Conservation (phyloP, 2,797 vertebrate genomes). For the Typhlichthys subterraneus region DNA sequence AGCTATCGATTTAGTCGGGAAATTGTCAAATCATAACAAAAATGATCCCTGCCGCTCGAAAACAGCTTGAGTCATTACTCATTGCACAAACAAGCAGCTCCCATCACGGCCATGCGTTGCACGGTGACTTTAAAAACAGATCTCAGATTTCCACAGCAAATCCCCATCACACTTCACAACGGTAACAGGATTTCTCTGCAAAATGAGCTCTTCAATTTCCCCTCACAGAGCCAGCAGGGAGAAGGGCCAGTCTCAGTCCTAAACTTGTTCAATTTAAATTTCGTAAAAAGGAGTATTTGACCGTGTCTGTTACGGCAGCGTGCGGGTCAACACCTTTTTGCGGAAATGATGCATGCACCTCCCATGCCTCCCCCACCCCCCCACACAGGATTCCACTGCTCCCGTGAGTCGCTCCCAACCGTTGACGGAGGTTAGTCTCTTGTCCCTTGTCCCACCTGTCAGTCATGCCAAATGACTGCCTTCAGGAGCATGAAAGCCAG, state of each 20-base stretch:
- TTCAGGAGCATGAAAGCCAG: slow-evolving; percentile 61
- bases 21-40: slow-evolving; percentile 51
- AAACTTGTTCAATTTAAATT: slow-evolving; percentile 61
- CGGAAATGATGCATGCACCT: slow-evolving; percentile 53
- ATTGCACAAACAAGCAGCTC: slow-evolving; percentile 55
- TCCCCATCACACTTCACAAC: slow-evolving; percentile 26
- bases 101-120: slow-evolving; percentile 24
- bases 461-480: slow-evolving; percentile 59
- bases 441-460: slow-evolving; percentile 57
- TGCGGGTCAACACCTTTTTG: slow-evolving; percentile 60
- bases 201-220: slow-evolving; percentile 59
- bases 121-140: slow-evolving; percentile 40
- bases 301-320: slow-evolving; percentile 48
- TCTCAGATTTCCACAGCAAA: slow-evolving; percentile 38
- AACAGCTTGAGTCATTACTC: slow-evolving; percentile 51
- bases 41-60: slow-evolving; percentile 44
- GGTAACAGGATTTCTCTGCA: slow-evolving; percentile 57
- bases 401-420: slow-evolving; percentile 54
- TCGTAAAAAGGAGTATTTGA: slow-evolving; percentile 51
- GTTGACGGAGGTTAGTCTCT: slow-evolving; percentile 59
- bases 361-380: neutral
- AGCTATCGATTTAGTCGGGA: slow-evolving; percentile 46
- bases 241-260: slow-evolving; percentile 14
- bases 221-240: slow-evolving; percentile 40
- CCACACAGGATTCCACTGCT: slow-evolving; percentile 38